These are phyloP conservation scores for Centruroides sculpturatus DNA, from an alignment of 1,140 invertebrate species.

Conservation along the genomic window DNA sequence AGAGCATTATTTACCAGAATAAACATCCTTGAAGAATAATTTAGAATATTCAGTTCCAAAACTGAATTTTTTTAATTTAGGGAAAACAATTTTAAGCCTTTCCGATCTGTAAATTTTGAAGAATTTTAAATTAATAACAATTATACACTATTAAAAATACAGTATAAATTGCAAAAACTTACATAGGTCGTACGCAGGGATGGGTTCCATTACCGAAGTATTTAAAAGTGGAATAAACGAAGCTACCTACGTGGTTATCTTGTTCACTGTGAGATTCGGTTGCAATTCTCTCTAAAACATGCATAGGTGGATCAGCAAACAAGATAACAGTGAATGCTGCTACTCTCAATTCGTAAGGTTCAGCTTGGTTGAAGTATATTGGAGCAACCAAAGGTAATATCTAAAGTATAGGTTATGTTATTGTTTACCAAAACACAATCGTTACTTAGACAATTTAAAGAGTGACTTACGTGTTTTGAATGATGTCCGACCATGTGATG, in stretches of 20 bases:
- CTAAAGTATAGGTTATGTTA: neutral
- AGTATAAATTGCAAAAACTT: neutral
- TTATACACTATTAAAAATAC: too few relatives aligned
- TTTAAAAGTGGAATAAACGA: constrained; percentile 5
- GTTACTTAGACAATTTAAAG: too few relatives aligned
- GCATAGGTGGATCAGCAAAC: constrained; percentile 3
- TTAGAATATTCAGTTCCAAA: too few relatives aligned
- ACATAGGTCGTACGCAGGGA: neutral
- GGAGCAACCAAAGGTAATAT: constrained; percentile 10
- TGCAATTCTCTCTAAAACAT: constrained; percentile 15
- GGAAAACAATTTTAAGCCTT: too few relatives aligned
- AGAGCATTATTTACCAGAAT: too few relatives aligned
- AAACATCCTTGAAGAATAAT: too few relatives aligned
- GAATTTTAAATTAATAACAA: too few relatives aligned
- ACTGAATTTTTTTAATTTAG: too few relatives aligned
- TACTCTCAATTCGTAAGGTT: constrained; percentile 16
- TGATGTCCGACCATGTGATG: too few relatives aligned
- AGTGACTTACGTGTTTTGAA: too few relatives aligned
- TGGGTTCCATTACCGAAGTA: constrained; percentile 5
- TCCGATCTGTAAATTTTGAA: too few relatives aligned
- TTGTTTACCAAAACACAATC: too few relatives aligned
- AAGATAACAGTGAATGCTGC: constrained; percentile 17
- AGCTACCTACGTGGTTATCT: constrained; percentile 8
- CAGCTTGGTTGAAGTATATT: constrained; percentile 14
- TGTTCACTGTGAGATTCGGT: constrained; percentile 9